phyloP scores from a whole-genome alignment of 2,888 invertebrate species.

The Acanthosepion pharaonis region DNA sequence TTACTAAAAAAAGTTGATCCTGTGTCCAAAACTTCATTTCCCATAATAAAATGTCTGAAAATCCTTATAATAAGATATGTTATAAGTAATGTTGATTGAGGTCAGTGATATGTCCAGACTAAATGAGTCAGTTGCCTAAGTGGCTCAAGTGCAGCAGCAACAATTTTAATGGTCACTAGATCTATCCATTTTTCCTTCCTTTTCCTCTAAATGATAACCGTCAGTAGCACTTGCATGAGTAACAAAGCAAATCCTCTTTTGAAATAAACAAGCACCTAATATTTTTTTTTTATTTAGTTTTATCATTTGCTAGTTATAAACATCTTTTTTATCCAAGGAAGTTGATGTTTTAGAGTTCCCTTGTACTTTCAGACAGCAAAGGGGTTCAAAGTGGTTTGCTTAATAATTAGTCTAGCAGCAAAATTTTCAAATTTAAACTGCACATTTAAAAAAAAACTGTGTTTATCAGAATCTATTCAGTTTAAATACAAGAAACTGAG shows the following conservation, averaged over 20 bases:
- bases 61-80: background rate
- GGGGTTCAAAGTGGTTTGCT: too few relatives aligned
- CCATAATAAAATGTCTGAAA: too few relatives aligned
- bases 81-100: background rate
- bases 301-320: background rate
- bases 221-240: background rate
- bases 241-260: background rate
- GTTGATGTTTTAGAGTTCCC: too few relatives aligned
- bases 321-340: too few relatives aligned
- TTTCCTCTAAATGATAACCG: background rate
- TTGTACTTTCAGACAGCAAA: too few relatives aligned
- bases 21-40: too few relatives aligned
- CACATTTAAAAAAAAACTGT: too few relatives aligned
- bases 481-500: too few relatives aligned
- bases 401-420: too few relatives aligned
- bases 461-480: too few relatives aligned
- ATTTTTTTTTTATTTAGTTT: background rate
- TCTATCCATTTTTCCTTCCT: constrained; percentile 13
- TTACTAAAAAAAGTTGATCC: too few relatives aligned
- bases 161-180: constrained; percentile 12
- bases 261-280: background rate
- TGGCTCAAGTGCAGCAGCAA: background rate
- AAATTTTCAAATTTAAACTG: too few relatives aligned
- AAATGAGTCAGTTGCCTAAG: background rate
- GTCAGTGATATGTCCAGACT: background rate